Percentiles rank a stretch among this genome's conserved stretches.
Conservation (phyloP, 2,888 invertebrate genomes). For the Cataglyphis albicans region DNA sequence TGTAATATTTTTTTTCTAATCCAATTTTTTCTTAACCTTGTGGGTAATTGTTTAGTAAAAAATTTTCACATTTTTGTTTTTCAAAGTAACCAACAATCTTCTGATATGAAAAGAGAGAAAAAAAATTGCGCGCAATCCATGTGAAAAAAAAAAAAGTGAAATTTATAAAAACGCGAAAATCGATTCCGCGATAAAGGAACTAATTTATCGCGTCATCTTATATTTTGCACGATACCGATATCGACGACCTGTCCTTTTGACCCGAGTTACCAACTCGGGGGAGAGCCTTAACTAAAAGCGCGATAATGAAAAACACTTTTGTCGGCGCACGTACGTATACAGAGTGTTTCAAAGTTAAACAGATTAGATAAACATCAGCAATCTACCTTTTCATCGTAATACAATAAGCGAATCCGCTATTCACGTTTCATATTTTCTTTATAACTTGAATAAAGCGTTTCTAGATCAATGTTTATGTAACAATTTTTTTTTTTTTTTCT, state of each 20-base stretch:
- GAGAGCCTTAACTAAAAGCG: conserved; percentile 36
- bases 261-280: not conserved
- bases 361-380: too few species aligned
- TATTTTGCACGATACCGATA: not conserved
- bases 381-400: too few species aligned
- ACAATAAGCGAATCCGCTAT: too few species aligned
- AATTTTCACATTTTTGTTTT: conserved; percentile 2
- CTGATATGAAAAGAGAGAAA: not conserved
- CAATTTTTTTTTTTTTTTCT: too few species aligned
- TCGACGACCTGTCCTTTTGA: conserved; percentile 21
- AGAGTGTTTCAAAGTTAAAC: too few species aligned
- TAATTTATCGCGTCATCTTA: conserved; percentile 36
- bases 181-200: conserved; percentile 15
- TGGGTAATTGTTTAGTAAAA: not conserved
- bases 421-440: too few species aligned
- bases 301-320: conserved; percentile 40
- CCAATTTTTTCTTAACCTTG: not conserved
- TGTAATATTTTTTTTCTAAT: not conserved
- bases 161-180: conserved; percentile 15
- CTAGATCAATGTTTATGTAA: too few species aligned
- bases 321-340: not conserved
- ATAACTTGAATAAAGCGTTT: too few species aligned
- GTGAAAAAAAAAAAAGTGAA: not conserved
- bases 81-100: not conserved
- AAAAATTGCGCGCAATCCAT: not conserved